A percentile compares a stretch with the other conserved stretches of the same genome.
Evolutionary conservation across 2,113 vertebrate species (phyloP).

Genomic region (Bungarus multicinctus): DNA sequence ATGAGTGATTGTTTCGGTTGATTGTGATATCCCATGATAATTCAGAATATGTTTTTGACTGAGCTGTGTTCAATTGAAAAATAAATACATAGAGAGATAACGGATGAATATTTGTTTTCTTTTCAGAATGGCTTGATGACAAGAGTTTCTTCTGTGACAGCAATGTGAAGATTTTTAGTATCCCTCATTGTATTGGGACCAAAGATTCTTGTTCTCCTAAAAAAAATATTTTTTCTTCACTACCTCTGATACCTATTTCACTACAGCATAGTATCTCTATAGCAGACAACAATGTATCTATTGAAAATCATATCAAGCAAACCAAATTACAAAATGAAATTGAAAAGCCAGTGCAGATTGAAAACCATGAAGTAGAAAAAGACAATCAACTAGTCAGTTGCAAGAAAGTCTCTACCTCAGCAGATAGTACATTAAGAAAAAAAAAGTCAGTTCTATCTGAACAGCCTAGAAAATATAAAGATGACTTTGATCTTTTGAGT

Average conservation of each 20-base stretch:
- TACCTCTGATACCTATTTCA: background rate
- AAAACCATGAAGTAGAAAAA: conserved; percentile 34
- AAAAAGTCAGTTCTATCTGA: conserved; percentile 18
- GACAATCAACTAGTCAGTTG: conserved; percentile 23
- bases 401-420: conserved; percentile 12
- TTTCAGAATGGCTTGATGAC: conserved; percentile 65
- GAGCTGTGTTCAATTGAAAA: background rate
- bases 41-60: background rate
- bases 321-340: conserved; percentile 37
- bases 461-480: conserved; percentile 13
- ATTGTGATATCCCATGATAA: background rate
- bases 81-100: background rate
- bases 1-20: background rate
- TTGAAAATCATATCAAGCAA: conserved; percentile 25
- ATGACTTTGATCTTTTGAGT: conserved; percentile 68
- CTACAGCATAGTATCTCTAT: background rate
- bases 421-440: conserved; percentile 8
- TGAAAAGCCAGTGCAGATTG: conserved; percentile 28
- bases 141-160: background rate
- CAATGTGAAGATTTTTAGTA: conserved; percentile 34
- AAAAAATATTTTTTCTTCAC: conserved; percentile 21
- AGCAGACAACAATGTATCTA: background rate
- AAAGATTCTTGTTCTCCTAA: conserved; percentile 18
- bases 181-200: conserved; percentile 18
- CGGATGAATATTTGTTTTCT: conserved; percentile 13